Base-by-base conservation (phyloP, 2,888 invertebrate species). In the Orthosia cruda region DNA sequence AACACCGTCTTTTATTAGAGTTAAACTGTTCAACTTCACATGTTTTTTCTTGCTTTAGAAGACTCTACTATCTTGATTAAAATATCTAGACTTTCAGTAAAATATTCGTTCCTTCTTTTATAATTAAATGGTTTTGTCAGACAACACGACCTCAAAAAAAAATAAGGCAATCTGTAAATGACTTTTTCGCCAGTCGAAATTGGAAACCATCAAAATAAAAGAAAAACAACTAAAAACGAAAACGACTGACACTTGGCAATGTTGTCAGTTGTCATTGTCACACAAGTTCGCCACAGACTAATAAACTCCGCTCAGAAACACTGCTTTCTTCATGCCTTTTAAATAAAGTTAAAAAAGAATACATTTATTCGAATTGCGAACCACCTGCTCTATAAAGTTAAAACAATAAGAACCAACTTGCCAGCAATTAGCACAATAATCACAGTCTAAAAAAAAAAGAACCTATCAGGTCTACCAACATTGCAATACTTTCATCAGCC, bases 401-500 rank as follows among this genome's bases (percentile, higher is more conserved):
- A 57, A 67, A 57, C 67, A 57, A 40, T 55, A 32, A 15, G 4
- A 55, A 15, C 9, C 50, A n/a, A 52, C 18, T 50, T 4, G n/a
- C 13, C 32, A 49, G 32, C 32, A 75, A 79, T 75, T 59, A 78
- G 47, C 18, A 40, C 23, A 40, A 9, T 13, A 40, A 4, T 4
- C 4, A 40, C 12, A 2, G 7, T n/a, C 15, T 11, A 52, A 45
- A 63, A 23, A 45, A 63, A 23, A 16, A 55, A 26, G 45, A 13
- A 15, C 32, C 5, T 40, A 40, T 4, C 40, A 40, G 9, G 40
- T 40, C 40, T 32, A 23, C n/a, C 20, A 18, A 18, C 47, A 40
- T 13, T 57, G 57, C 77, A 62, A 52, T 61, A 70, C 74, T 75
- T 78, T 75, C 59, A 47, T 59, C 50, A 57, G n/a, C 64, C 20